phyloP scores from a whole-genome alignment of 2,797 vertebrate genomes.

The Trachops cirrhosus region DNA sequence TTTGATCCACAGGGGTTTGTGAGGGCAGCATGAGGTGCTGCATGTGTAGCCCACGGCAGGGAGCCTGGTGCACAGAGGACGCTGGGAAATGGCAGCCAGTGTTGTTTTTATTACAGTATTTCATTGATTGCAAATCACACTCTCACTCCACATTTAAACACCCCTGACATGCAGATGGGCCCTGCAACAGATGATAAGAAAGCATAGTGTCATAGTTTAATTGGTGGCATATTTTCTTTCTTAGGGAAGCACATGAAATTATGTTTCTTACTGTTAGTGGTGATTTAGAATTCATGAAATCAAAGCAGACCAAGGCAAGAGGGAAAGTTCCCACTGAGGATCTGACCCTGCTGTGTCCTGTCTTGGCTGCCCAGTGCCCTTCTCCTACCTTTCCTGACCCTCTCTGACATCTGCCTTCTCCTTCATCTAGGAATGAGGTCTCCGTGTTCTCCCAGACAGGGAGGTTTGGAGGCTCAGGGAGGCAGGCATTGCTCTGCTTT shows the following conservation, averaged over 20 bases:
- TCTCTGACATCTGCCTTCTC: not conserved
- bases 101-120: slow-evolving; percentile 36
- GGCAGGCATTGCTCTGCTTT: not conserved
- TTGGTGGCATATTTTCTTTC: slow-evolving; percentile 54
- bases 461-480: not conserved
- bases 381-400: not conserved
- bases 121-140: slow-evolving; percentile 53
- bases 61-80: not conserved
- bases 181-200: slow-evolving; percentile 69
- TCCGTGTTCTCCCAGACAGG: not conserved
- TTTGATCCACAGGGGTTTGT: not conserved
- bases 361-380: not conserved
- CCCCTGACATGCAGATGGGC: slow-evolving; percentile 62
- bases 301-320: not conserved
- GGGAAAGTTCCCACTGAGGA: not conserved
- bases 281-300: slow-evolving; percentile 15
- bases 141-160: slow-evolving; percentile 37
- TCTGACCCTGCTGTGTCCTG: not conserved
- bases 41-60: not conserved
- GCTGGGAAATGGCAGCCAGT: not conserved
- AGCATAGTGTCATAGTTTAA: slow-evolving; percentile 61
- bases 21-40: not conserved
- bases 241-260: slow-evolving; percentile 52
- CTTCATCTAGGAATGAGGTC: not conserved
- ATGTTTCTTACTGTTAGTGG: not conserved